Evolutionary conservation across 2,888 invertebrate genomes (phyloP), one percentile per base, ranked within the genome.

Genomic region (Hirudinaria manillensis): DNA sequence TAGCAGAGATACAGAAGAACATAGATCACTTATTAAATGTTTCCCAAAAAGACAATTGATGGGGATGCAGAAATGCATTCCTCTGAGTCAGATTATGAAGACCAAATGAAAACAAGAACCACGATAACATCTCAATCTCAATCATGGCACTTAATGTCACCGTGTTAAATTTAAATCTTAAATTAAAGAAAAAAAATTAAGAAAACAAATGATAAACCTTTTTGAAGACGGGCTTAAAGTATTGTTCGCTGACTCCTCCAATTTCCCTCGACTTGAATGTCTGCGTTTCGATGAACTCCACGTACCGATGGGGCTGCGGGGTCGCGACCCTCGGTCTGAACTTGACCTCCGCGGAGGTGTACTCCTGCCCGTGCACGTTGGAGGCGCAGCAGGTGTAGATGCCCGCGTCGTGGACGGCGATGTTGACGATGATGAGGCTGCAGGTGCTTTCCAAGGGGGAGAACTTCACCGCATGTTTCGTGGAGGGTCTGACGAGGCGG

Each of bases 371-470:
- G 81, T 91, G 89, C 81, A 90, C 80, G 84, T 97, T 97, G 83
- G 92, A 90, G 27, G 95, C 95, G 32, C 94, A 90, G 70, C 94
- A 93, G 0, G 93, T 93, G 86, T 97, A 98, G 51, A 85, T 82
- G 78, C 96, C 98, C 77, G 91, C 90, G 87, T 98, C 97, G 83
- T 92, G 91, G 79, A 91, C 89, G 81, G 89, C 89, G 74, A 92
- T 91, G 84, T 90, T 91, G 83, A 90, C 91, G 81, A 98, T 91
- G 83, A 92, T 91, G 82, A 98, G 88, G 56, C 91, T 90, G 75
- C 94, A 94, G 84, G 93, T 92, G 82, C 93, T 93, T 77, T 92
- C 91, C 83, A 91, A 91, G 78, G 89, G 89, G 19, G 36, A 16
- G 77, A 82, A 82, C 76, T 83, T 84, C 80, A 92, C 91, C 86